phyloP scores from a whole-genome alignment of 2,888 invertebrate genomes.

The Drosophila bunnanda region DNA sequence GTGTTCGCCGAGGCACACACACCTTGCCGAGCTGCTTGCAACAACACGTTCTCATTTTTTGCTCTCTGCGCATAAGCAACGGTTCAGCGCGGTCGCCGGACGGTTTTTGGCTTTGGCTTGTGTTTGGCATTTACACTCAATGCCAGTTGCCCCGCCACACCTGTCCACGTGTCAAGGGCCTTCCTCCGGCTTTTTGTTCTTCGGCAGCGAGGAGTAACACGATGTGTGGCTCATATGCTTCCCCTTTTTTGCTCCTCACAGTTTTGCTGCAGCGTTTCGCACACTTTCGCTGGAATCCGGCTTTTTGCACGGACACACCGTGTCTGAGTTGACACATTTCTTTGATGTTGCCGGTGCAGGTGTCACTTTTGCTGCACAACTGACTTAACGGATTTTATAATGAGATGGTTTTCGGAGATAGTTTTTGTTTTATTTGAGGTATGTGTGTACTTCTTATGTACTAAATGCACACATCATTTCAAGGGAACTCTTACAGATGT shows the following conservation, averaged over 20 bases:
- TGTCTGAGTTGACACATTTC: constrained; percentile 43
- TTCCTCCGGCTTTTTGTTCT: constrained; percentile 33
- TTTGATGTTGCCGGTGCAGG: constrained; percentile 40
- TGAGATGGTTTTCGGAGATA: constrained; percentile 47
- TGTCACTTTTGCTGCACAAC: constrained; percentile 28
- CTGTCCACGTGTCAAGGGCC: constrained; percentile 40
- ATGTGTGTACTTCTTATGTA: not conserved
- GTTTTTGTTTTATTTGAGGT: not conserved
- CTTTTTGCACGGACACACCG: constrained; percentile 25
- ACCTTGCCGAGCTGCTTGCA: constrained; percentile 61
- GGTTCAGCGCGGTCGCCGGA: constrained; percentile 49
- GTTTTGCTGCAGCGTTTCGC: constrained; percentile 25
- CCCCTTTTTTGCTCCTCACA: constrained; percentile 15
- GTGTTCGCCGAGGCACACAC: constrained; percentile 44
- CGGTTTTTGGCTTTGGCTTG: constrained; percentile 50
- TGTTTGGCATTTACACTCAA: constrained; percentile 64
- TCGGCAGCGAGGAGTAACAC: constrained; percentile 27
- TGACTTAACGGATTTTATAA: constrained; percentile 51
- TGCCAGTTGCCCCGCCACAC: constrained; percentile 35
- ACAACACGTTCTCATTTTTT: constrained; percentile 50
- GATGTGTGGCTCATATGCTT: constrained; percentile 38
- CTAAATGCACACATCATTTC: not conserved
- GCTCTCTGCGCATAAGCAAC: constrained; percentile 65
- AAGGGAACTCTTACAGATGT: not conserved
- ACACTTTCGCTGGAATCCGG: constrained; percentile 38